Evolutionary conservation across 2,797 vertebrate species (phyloP).

Genomic region (Salmo trutta): DNA sequence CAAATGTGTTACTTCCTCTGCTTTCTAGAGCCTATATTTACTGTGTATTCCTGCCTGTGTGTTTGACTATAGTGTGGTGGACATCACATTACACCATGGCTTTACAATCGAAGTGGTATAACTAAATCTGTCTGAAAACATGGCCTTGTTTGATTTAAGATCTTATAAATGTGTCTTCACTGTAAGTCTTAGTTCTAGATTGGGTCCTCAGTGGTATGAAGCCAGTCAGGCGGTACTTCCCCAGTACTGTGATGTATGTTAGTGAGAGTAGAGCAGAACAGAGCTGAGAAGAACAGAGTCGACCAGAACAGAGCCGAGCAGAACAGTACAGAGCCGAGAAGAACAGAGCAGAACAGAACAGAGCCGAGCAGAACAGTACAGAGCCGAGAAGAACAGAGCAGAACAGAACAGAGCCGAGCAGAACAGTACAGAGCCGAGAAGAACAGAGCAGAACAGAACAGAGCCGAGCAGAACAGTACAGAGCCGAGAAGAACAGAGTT

Average conservation of each 20-base stretch:
- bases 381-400: too few relatives aligned
- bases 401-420: too few relatives aligned
- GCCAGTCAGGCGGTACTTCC: not conserved
- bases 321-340: too few relatives aligned
- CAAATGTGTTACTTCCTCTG: constrained; percentile 7
- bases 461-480: too few relatives aligned
- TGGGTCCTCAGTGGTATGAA: not conserved
- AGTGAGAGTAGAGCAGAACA: too few relatives aligned
- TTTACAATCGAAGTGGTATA: not conserved
- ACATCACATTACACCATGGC: constrained; percentile 7
- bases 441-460: too few relatives aligned
- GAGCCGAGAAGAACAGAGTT: too few relatives aligned
- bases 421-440: too few relatives aligned
- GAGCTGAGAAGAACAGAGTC: too few relatives aligned
- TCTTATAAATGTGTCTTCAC: not conserved
- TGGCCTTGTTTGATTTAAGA: not conserved
- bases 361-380: too few relatives aligned
- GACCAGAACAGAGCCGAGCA: too few relatives aligned
- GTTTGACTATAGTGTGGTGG: not conserved
- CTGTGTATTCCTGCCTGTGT: not conserved
- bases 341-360: too few relatives aligned
- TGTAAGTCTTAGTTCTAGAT: not conserved
- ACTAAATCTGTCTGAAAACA: not conserved
- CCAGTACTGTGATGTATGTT: not conserved
- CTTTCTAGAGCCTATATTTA: not conserved